Evolutionary conservation across 2,888 invertebrate species (phyloP).

Genomic region (Nemotelus pantherinus): DNA sequence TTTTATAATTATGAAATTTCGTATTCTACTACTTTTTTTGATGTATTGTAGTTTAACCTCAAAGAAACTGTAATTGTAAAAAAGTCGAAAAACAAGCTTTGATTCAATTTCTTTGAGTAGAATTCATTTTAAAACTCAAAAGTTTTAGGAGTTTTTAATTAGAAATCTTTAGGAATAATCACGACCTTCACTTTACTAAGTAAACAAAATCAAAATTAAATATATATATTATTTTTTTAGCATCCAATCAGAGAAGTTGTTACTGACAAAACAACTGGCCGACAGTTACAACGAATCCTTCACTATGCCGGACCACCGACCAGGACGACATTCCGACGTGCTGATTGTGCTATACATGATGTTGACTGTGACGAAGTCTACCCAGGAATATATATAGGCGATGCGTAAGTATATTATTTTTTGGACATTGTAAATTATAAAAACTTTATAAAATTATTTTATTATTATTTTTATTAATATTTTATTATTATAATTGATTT

Average conservation of each 20-base stretch:
- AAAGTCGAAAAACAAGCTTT: not conserved
- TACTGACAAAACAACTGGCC: slow-evolving; percentile 63
- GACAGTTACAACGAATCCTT: slow-evolving; percentile 63
- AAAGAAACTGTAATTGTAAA: too few relatives aligned
- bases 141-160: not conserved
- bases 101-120: not conserved
- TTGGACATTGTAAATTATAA: not conserved
- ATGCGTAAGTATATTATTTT: slow-evolving; percentile 70
- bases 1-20: too few relatives aligned
- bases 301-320: slow-evolving; percentile 64
- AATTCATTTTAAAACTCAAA: not conserved
- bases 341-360: slow-evolving; percentile 66
- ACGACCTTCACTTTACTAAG: too few relatives aligned
- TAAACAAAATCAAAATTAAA: too few relatives aligned
- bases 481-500: slow-evolving; percentile 3
- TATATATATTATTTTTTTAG: slow-evolving; percentile 53
- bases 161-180: too few relatives aligned
- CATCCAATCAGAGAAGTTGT: slow-evolving; percentile 63
- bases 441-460: slow-evolving; percentile 14
- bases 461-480: slow-evolving; percentile 38
- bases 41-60: too few relatives aligned
- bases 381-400: slow-evolving; percentile 77
- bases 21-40: too few relatives aligned
- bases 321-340: slow-evolving; percentile 61
- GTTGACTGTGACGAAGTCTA: slow-evolving; percentile 81